Conservation (phyloP, 2,888 invertebrate genomes). For the Tanypteryx hageni region DNA sequence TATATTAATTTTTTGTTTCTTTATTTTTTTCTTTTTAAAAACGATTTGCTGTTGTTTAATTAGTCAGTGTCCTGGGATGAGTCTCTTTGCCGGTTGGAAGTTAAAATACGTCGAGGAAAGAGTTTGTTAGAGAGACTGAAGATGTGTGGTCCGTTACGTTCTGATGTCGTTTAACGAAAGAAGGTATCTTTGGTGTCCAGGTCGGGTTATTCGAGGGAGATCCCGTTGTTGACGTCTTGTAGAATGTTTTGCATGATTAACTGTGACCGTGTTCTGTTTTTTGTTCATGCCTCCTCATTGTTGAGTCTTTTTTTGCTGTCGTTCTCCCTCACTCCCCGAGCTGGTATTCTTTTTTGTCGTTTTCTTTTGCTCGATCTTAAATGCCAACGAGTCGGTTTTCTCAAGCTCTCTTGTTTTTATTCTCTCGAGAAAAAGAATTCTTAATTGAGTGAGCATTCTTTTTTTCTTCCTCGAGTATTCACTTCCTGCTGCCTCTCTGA, state of each 20-base stretch:
- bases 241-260: conserved; percentile 38
- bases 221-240: background rate
- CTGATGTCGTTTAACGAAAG: background rate
- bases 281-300: conserved; percentile 26
- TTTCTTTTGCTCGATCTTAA: background rate
- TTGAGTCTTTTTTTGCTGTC: conserved; percentile 2
- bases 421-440: conserved; percentile 51
- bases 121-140: background rate
- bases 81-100: background rate
- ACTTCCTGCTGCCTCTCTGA: background rate
- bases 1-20: background rate
- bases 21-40: background rate
- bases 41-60: conserved; percentile 18
- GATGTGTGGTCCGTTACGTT: background rate
- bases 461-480: conserved; percentile 12
- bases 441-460: conserved; percentile 32
- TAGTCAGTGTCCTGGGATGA: conserved; percentile 29
- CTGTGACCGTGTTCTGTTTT: background rate
- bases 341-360: conserved; percentile 6
- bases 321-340: background rate
- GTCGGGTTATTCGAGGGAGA: background rate
- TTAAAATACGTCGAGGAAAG: background rate
- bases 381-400: conserved; percentile 39
- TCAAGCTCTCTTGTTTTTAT: background rate
- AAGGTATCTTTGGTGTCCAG: conserved; percentile 31